phyloP scores from a whole-genome alignment of 2,888 invertebrate genomes.

The Ecliptopera silaceata region DNA sequence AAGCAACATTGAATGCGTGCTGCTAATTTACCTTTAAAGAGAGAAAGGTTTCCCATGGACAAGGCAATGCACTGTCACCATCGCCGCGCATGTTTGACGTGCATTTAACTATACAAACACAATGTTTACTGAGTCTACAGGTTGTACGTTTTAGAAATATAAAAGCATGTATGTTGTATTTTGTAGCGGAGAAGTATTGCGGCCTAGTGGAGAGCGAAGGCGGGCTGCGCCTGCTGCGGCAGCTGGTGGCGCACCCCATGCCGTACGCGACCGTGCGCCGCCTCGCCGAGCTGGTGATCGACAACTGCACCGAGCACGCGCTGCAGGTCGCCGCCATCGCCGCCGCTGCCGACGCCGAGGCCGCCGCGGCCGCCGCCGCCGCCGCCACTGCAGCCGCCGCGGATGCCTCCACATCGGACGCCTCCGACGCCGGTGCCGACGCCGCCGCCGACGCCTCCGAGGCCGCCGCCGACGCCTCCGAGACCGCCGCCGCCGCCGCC shows the following conservation, averaged over 20 bases:
- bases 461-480: slow-evolving; percentile 12
- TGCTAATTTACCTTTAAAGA: too few relatives aligned
- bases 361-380: neutral
- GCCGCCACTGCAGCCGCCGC: neutral
- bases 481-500: neutral
- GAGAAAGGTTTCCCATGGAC: too few relatives aligned
- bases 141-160: neutral
- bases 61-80: too few relatives aligned
- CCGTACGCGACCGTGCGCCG: slow-evolving; percentile 87
- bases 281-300: slow-evolving; percentile 86
- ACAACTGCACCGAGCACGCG: slow-evolving; percentile 80
- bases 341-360: neutral
- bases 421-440: neutral
- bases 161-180: slow-evolving; percentile 40
- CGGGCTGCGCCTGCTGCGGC: slow-evolving; percentile 88
- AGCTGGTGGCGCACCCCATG: slow-evolving; percentile 84
- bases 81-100: too few relatives aligned
- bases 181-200: slow-evolving; percentile 97
- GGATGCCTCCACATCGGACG: neutral
- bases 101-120: too few relatives aligned
- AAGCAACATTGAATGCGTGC: too few relatives aligned
- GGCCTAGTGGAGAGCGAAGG: slow-evolving; percentile 92
- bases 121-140: too few relatives aligned
- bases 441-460: neutral
- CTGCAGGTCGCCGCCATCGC: slow-evolving; percentile 29